Conservation (phyloP, 1,140 invertebrate genomes). For the Drosophila eugracilis region DNA sequence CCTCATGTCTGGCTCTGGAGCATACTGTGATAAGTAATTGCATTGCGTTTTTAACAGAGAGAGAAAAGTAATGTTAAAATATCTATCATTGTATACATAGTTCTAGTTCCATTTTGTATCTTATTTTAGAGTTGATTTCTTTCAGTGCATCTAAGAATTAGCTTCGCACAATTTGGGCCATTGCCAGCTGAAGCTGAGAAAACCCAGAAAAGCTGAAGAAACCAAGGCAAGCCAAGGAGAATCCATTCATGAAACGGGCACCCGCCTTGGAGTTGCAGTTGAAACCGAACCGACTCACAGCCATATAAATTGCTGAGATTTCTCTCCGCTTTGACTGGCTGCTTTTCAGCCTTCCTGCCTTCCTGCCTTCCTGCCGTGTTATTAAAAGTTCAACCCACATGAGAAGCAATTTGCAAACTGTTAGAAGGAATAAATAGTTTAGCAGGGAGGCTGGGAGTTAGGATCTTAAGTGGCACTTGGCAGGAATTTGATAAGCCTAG, state of each 20-base stretch:
- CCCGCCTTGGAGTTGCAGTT: constrained; percentile 41
- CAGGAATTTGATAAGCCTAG: constrained; percentile 41
- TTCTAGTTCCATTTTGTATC: no score
- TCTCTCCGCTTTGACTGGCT: constrained; percentile 51
- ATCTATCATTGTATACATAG: background rate
- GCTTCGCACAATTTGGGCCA: constrained; percentile 61
- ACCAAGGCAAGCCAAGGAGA: constrained; percentile 19
- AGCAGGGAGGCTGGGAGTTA: constrained; percentile 14
- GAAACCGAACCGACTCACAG: constrained; percentile 27
- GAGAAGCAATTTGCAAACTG: constrained; percentile 73
- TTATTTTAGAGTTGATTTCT: background rate
- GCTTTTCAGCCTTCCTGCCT: constrained; percentile 38
- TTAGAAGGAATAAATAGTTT: constrained; percentile 63
- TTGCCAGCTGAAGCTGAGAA: constrained; percentile 8
- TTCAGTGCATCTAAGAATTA: constrained; percentile 13
- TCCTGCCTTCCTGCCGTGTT: constrained; percentile 59
- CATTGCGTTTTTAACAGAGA: constrained; percentile 56
- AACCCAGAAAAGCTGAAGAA: constrained; percentile 11
- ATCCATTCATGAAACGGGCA: constrained; percentile 70
- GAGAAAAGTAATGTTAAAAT: background rate
- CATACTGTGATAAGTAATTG: constrained; percentile 83
- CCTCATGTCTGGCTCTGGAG: constrained; percentile 34
- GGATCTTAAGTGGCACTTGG: constrained; percentile 55
- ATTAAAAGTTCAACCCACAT: constrained; percentile 74
- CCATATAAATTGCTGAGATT: constrained; percentile 74